A percentile compares a stretch with the other conserved stretches of the same genome.
Conservation (phyloP, 2,888 invertebrate genomes). For the Platynereis dumerilii region DNA sequence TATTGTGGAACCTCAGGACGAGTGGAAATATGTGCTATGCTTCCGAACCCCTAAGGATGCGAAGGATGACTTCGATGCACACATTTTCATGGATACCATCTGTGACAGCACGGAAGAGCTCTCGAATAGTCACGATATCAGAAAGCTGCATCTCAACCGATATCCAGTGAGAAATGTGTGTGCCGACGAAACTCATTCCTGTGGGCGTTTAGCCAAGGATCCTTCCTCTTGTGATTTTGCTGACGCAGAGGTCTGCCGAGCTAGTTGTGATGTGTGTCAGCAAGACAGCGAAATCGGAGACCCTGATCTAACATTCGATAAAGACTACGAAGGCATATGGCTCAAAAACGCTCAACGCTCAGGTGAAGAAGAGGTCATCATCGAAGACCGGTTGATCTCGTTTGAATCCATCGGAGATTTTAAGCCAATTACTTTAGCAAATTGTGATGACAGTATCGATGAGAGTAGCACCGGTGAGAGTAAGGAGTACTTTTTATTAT, state of each 20-base stretch:
- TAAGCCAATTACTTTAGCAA: not conserved
- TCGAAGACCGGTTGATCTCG: not conserved
- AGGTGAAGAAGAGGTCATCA: not conserved
- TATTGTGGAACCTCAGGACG: not conserved
- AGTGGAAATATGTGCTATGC: not conserved
- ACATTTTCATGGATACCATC: slow-evolving; percentile 5
- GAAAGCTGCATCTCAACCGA: not conserved
- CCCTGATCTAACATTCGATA: not conserved
- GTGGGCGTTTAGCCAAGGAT: not conserved
- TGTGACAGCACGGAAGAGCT: slow-evolving; percentile 6
- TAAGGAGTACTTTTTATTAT: not conserved
- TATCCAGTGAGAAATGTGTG: not conserved
- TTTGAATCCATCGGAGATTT: not conserved
- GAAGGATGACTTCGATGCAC: not conserved
- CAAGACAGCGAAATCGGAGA: not conserved
- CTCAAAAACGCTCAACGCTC: not conserved
- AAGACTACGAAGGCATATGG: not conserved
- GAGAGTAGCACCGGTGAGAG: not conserved
- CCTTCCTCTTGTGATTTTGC: not conserved
- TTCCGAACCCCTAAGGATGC: not conserved
- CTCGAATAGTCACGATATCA: not conserved
- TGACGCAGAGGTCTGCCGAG: not conserved
- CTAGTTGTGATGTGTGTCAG: not conserved
- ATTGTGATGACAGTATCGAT: not conserved
- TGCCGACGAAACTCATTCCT: slow-evolving; percentile 1